phyloP scores from a whole-genome alignment of 2,888 invertebrate species.

The Branchellion lobata region DNA sequence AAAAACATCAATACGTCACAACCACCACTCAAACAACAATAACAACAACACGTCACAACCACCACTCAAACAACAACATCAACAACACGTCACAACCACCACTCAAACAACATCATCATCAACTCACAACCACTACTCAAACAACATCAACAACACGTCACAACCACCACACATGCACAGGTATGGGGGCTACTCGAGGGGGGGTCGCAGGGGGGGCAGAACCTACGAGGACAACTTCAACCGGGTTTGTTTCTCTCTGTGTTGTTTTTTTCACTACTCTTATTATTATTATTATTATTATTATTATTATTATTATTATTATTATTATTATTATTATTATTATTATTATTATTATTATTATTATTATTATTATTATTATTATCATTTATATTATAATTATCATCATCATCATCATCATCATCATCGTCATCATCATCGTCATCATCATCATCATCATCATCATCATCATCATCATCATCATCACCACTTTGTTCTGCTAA shows the following conservation, averaged over 20 bases:
- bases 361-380: background rate
- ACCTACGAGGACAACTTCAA: background rate
- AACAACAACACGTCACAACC: background rate
- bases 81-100: no score
- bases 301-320: conserved; percentile 14
- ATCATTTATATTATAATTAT: conserved; percentile 3
- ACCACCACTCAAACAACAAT: no score
- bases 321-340: background rate
- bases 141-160: no score
- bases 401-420: conserved; percentile 27
- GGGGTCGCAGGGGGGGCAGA: background rate
- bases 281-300: background rate
- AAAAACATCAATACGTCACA: background rate
- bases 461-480: conserved; percentile 41
- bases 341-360: no score
- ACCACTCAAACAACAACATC: no score
- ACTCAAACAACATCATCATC: no score
- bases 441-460: conserved; percentile 28
- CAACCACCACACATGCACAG: no score
- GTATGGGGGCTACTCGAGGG: conserved; percentile 1
- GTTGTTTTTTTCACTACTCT: no score
- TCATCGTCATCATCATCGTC: conserved; percentile 31
- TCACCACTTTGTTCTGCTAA: no score
- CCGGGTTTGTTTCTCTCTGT: background rate
- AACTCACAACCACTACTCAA: no score